Conservation (phyloP, 2,113 vertebrate species). For the Oryzias celebensis region DNA sequence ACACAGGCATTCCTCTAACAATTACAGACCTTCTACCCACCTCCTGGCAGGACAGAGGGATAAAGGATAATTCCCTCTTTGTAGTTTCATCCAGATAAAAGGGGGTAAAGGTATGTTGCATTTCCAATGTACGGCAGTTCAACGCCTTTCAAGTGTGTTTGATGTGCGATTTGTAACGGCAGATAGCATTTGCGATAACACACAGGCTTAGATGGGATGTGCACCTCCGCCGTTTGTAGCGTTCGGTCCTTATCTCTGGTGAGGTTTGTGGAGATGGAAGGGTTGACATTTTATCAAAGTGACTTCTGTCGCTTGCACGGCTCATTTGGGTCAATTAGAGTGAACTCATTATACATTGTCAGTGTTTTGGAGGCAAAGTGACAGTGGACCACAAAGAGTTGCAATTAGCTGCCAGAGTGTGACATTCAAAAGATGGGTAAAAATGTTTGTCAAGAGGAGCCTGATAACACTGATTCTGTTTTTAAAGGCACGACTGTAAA, state of each 20-base stretch:
- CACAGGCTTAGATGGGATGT: conserved; percentile 20
- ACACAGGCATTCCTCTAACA: conserved; percentile 47
- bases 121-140: conserved; percentile 13
- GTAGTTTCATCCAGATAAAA: conserved; percentile 22
- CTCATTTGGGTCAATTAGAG: conserved; percentile 66
- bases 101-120: conserved; percentile 21
- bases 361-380: conserved; percentile 35
- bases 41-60: conserved; percentile 11
- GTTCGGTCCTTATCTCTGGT: conserved; percentile 13
- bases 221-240: conserved; percentile 17
- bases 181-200: conserved; percentile 20
- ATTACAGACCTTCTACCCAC: conserved; percentile 47
- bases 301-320: conserved; percentile 49
- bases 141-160: conserved; percentile 21
- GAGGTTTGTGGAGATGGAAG: conserved; percentile 2
- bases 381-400: conserved; percentile 24
- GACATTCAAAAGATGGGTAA: conserved; percentile 37
- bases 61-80: conserved; percentile 28
- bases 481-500: conserved; percentile 24
- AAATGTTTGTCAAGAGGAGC: conserved; percentile 24
- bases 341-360: conserved; percentile 42
- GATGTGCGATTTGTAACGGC: conserved; percentile 34
- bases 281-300: conserved; percentile 65
- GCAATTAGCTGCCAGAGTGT: conserved; percentile 51
- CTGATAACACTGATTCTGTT: conserved; percentile 12